phyloP scores from a whole-genome alignment of 2,797 vertebrate genomes.

The Eleutherodactylus coqui region DNA sequence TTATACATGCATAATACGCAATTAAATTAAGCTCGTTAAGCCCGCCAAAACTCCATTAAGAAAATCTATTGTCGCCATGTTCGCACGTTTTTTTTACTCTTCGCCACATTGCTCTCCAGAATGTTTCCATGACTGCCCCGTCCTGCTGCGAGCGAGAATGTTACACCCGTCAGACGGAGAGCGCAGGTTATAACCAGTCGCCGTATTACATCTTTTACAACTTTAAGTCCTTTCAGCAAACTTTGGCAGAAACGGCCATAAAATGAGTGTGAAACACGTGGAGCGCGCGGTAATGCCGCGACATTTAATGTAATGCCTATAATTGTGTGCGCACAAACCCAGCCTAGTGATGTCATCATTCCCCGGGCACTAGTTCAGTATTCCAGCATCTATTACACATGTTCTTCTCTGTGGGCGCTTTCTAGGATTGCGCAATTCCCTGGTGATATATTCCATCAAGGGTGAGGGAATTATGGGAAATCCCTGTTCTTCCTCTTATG shows the following conservation, averaged over 20 bases:
- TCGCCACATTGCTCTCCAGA: neutral
- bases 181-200: neutral
- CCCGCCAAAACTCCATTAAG: too few relatives aligned
- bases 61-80: too few relatives aligned
- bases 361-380: neutral
- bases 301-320: neutral
- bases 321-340: neutral
- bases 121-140: neutral
- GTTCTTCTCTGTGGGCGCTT: neutral
- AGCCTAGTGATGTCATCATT: neutral
- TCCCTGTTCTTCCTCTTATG: neutral
- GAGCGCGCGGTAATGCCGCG: neutral
- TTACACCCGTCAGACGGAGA: neutral
- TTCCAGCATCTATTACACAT: neutral
- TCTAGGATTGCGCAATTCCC: neutral
- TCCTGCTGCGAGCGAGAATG: neutral
- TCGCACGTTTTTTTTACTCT: too few relatives aligned
- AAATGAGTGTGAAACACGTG: neutral
- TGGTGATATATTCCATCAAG: slow-evolving; percentile 8
- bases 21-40: too few relatives aligned
- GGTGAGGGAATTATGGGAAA: neutral
- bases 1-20: too few relatives aligned
- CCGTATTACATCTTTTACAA: neutral
- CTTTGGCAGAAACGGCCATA: neutral
- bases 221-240: neutral